Conservation (phyloP, 2,888 invertebrate species). For the Drosophila flavopinicola region DNA sequence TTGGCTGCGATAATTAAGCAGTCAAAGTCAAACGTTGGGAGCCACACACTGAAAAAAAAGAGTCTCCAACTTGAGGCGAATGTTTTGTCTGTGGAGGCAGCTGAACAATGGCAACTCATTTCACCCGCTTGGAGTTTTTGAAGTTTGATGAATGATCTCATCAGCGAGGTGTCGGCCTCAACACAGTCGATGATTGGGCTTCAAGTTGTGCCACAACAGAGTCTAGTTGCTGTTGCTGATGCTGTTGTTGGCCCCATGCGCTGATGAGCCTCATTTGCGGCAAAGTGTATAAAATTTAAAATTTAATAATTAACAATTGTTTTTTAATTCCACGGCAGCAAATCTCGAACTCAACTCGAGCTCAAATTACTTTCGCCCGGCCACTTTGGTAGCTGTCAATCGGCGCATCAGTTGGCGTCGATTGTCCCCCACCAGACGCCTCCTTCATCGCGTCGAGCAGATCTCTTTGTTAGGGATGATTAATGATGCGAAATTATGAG, state of each 20-base stretch:
- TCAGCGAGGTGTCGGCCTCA: constrained; percentile 80
- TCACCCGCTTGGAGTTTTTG: constrained; percentile 61
- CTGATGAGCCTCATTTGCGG: constrained; percentile 64
- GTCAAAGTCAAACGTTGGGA: constrained; percentile 63
- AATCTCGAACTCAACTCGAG: constrained; percentile 34
- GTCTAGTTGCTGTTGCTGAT: background rate
- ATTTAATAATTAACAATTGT: constrained; percentile 78
- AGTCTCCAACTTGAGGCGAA: constrained; percentile 22
- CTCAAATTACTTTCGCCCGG: constrained; percentile 69
- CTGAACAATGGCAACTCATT: constrained; percentile 81
- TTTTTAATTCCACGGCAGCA: constrained; percentile 70
- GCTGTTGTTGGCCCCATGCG: constrained; percentile 34
- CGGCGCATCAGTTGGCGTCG: constrained; percentile 40
- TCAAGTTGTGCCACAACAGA: constrained; percentile 27
- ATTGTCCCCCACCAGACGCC: constrained; percentile 20
- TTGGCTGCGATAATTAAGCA: constrained; percentile 69
- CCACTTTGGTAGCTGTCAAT: constrained; percentile 66
- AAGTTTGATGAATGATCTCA: constrained; percentile 82
- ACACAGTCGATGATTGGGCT: constrained; percentile 67
- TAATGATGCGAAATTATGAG: constrained; percentile 82
- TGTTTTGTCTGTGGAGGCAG: constrained; percentile 42
- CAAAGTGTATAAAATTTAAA: constrained; percentile 71
- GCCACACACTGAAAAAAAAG: constrained; percentile 31
- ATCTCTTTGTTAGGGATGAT: constrained; percentile 72
- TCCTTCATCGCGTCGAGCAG: constrained; percentile 25